phyloP scores from a whole-genome alignment of 1,140 invertebrate species.

The Lineus longissimus region DNA sequence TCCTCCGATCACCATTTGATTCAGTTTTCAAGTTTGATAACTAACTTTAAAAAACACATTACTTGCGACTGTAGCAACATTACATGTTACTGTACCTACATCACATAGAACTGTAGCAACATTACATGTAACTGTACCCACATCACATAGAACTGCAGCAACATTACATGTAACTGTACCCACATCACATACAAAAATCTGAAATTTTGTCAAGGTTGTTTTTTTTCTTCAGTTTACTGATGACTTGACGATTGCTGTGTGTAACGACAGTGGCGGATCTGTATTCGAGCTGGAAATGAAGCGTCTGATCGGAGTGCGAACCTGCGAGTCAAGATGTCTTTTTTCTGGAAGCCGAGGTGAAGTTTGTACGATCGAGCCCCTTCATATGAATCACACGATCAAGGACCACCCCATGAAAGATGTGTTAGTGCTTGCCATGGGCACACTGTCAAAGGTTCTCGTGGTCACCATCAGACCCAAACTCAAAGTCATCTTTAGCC shows the following conservation, averaged over 20 bases:
- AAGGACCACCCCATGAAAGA: constrained; percentile 70
- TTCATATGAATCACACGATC: constrained; percentile 65
- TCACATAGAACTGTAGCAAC: too few relatives aligned
- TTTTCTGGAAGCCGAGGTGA: constrained; percentile 90
- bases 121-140: too few relatives aligned
- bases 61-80: neutral
- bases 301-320: constrained; percentile 79
- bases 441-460: constrained; percentile 85
- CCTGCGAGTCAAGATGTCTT: constrained; percentile 81
- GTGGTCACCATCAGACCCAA: constrained; percentile 79
- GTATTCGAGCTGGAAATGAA: constrained; percentile 93
- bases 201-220: too few relatives aligned
- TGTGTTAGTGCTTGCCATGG: constrained; percentile 79
- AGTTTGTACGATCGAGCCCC: constrained; percentile 83
- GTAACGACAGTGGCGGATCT: constrained; percentile 93
- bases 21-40: neutral
- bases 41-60: constrained; percentile 11
- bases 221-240: constrained; percentile 66
- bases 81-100: too few relatives aligned
- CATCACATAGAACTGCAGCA: too few relatives aligned
- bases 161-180: too few relatives aligned
- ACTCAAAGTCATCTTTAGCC: constrained; percentile 67
- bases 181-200: too few relatives aligned
- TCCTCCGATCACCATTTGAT: neutral
- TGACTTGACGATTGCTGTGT: constrained; percentile 71